A percentile compares a stretch with the other conserved stretches of the same genome.
phyloP scores from a whole-genome alignment of 2,888 invertebrate species.

The Leptinotarsa peninsularis region DNA sequence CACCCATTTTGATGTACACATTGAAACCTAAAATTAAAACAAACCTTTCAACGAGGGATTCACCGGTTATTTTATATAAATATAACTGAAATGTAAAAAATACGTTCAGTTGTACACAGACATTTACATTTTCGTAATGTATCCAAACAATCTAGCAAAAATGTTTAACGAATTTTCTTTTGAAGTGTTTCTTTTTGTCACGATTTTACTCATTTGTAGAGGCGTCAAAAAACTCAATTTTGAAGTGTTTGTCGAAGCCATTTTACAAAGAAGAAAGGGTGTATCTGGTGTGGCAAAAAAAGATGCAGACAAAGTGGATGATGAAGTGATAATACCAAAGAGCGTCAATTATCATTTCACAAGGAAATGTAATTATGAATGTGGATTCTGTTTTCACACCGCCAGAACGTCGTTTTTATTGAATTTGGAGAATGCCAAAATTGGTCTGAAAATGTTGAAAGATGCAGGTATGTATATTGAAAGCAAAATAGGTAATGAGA shows the following conservation, averaged over 20 bases:
- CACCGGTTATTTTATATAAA: constrained; percentile 9
- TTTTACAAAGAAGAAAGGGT: not conserved
- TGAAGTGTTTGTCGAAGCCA: not conserved
- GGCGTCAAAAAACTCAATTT: not conserved
- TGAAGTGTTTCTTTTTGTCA: not conserved
- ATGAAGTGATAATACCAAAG: constrained; percentile 52
- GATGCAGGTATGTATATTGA: constrained; percentile 58
- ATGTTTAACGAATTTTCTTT: not conserved
- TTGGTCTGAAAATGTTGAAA: constrained; percentile 63
- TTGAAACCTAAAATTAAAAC: not conserved
- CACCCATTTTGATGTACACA: not conserved
- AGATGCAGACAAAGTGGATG: not conserved
- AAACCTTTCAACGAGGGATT: not conserved
- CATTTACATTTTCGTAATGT: not conserved
- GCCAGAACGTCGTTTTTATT: constrained; percentile 68
- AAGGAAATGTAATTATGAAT: constrained; percentile 68
- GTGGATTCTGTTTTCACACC: constrained; percentile 71
- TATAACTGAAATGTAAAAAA: not conserved
- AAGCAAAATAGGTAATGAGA: not conserved
- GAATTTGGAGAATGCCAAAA: constrained; percentile 66
- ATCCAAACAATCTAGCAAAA: not conserved
- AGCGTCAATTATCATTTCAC: constrained; percentile 70
- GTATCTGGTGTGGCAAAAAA: not conserved
- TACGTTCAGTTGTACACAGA: not conserved
- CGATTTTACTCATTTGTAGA: not conserved